phyloP scores from a whole-genome alignment of 2,888 invertebrate genomes.

The Bugula neritina region DNA sequence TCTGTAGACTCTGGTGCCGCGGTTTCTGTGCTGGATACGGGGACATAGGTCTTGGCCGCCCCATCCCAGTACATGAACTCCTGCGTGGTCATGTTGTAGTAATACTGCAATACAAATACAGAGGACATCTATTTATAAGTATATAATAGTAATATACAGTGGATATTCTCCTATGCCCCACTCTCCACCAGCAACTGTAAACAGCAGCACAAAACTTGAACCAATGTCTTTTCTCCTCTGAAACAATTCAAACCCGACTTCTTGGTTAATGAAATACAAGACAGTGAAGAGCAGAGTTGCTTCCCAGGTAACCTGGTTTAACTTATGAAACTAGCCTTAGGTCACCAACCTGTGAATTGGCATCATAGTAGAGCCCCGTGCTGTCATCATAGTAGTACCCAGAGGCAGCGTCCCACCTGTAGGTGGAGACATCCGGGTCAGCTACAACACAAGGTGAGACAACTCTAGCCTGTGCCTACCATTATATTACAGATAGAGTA shows the following conservation, averaged over 20 bases:
- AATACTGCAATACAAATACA: constrained; percentile 65
- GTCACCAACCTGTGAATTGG: constrained; percentile 64
- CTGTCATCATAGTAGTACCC: constrained; percentile 91
- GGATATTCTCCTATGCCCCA: no score
- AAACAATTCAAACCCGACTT: no score
- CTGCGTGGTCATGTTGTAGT: constrained; percentile 83
- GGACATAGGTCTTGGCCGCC: constrained; percentile 50
- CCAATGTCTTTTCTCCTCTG: no score
- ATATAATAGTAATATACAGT: neutral
- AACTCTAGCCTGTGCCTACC: no score
- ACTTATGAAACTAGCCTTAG: no score
- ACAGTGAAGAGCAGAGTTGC: no score
- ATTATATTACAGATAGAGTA: no score
- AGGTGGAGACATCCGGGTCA: constrained; percentile 78
- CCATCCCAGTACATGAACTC: constrained; percentile 93
- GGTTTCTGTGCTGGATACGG: constrained; percentile 35
- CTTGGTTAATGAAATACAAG: no score
- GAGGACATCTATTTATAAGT: no score
- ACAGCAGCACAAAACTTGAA: no score
- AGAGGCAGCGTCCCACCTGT: constrained; percentile 86
- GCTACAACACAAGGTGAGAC: constrained; percentile 42
- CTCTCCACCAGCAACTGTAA: no score
- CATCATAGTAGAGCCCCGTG: constrained; percentile 92
- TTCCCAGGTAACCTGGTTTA: no score
- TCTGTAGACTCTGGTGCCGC: constrained; percentile 33